These are phyloP conservation scores for Astreopora myriophthalma DNA, from an alignment of 64 coral and sea anemone species.

Conservation along the genomic window DNA sequence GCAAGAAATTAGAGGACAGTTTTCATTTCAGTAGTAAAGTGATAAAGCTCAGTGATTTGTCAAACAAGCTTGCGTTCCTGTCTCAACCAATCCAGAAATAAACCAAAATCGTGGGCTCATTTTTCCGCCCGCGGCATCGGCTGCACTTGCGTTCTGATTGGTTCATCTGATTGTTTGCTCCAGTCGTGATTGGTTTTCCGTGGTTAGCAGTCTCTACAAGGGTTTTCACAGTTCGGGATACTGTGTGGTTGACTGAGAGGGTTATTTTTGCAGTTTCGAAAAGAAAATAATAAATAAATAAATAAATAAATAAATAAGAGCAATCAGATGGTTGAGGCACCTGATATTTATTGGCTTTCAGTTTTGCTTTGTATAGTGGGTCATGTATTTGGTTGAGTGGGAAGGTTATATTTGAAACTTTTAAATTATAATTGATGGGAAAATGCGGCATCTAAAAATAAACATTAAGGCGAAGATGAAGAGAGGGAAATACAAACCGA, in stretches of 20 bases:
- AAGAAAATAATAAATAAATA: no score
- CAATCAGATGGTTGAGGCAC: no score
- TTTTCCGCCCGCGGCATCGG: neutral
- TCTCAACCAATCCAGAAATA: neutral
- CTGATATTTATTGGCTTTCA: no score
- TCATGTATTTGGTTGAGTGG: no score
- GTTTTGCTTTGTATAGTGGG: no score
- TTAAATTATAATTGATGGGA: no score
- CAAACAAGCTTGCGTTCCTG: neutral
- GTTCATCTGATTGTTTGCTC: neutral
- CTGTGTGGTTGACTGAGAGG: neutral
- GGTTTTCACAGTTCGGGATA: neutral
- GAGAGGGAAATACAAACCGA: constrained; percentile 61
- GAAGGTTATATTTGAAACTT: no score
- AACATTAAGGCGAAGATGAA: neutral
- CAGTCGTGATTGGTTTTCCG: neutral
- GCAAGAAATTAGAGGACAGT: neutral
- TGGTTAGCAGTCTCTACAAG: neutral
- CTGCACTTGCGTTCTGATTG: neutral
- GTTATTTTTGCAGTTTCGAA: no score
- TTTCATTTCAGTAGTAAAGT: neutral
- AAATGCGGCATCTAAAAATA: neutral
- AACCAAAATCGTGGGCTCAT: neutral
- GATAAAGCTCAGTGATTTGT: neutral
- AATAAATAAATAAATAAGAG: no score